Percentiles rank a stretch among this genome's conserved stretches.
These are phyloP conservation scores for Bombus waltoni DNA, from an alignment of 1,140 invertebrate species.

Conservation along the genomic window DNA sequence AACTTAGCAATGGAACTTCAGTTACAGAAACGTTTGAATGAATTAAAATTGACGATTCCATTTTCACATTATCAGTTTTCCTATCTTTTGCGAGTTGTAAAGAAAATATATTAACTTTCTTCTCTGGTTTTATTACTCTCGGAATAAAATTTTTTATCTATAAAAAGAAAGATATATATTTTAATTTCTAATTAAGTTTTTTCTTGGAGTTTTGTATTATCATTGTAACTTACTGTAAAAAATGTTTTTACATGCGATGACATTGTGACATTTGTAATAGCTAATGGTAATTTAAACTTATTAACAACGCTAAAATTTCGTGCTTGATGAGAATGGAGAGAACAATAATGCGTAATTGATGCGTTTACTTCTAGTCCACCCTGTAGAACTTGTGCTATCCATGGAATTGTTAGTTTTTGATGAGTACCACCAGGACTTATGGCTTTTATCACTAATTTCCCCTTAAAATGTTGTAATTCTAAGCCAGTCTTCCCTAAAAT, in stretches of 20 bases:
- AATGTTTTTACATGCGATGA: slow-evolving; percentile 84
- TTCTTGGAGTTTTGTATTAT: not conserved
- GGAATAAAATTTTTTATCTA: slow-evolving; percentile 86
- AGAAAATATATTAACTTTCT: slow-evolving; percentile 85
- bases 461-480: slow-evolving; percentile 84
- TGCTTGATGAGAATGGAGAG: slow-evolving; percentile 81
- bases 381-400: slow-evolving; percentile 83
- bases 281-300: slow-evolving; percentile 87
- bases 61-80: slow-evolving; percentile 84
- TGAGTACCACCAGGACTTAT: slow-evolving; percentile 83
- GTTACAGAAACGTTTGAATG: slow-evolving; percentile 90
- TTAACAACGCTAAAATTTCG: slow-evolving; percentile 87
- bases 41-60: slow-evolving; percentile 86
- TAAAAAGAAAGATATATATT: slow-evolving; percentile 73
- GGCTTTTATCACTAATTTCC: slow-evolving; percentile 88
- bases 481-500: slow-evolving; percentile 83
- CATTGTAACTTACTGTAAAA: slow-evolving; percentile 83
- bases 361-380: slow-evolving; percentile 84
- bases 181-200: not conserved
- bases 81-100: slow-evolving; percentile 84
- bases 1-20: slow-evolving; percentile 88
- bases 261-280: slow-evolving; percentile 88
- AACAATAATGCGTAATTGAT: slow-evolving; percentile 84
- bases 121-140: slow-evolving; percentile 85
- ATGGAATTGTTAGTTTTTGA: slow-evolving; percentile 86